Percentiles rank a stretch among this genome's conserved stretches.
Conservation (phyloP, 2,888 invertebrate genomes). For the Polyommatus iphigenia region DNA sequence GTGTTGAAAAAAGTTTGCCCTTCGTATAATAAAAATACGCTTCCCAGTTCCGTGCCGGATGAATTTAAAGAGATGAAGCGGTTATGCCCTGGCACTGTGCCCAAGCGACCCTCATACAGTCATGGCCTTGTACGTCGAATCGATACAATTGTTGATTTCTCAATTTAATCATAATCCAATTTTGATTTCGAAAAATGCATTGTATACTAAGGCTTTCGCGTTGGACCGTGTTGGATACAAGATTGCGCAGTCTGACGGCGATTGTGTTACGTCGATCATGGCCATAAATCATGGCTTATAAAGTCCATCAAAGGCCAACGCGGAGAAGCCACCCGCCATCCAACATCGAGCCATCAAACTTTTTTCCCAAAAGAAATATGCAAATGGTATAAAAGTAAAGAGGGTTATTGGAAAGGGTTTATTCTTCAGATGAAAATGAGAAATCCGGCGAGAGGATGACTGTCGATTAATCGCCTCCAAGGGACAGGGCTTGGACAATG, state of each 20-base stretch:
- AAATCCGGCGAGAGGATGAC: slow-evolving; percentile 77
- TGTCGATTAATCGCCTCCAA: slow-evolving; percentile 86
- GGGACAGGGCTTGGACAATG: slow-evolving; percentile 96
- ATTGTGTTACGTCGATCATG: background rate
- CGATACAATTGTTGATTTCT: slow-evolving; percentile 29
- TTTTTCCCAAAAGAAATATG: slow-evolving; percentile 2
- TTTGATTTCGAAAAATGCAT: background rate
- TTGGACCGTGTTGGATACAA: background rate
- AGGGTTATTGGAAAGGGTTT: slow-evolving; percentile 32
- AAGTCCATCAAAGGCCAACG: background rate
- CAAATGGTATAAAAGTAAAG: slow-evolving; percentile 33
- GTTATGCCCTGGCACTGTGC: slow-evolving; percentile 37
- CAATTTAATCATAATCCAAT: slow-evolving; percentile 25
- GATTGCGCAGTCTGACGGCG: background rate
- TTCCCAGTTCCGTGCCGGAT: slow-evolving; percentile 26
- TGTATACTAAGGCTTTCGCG: background rate
- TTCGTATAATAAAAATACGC: slow-evolving; percentile 23
- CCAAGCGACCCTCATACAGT: slow-evolving; percentile 30
- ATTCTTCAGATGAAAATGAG: slow-evolving; percentile 59
- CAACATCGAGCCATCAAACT: background rate
- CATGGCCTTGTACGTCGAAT: slow-evolving; percentile 27
- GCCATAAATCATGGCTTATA: background rate
- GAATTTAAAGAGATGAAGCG: slow-evolving; percentile 33
- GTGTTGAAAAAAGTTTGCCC: slow-evolving; percentile 29
- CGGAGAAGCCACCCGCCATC: background rate